A percentile compares a stretch with the other conserved stretches of the same genome.
phyloP scores from a whole-genome alignment of 2,797 vertebrate genomes.

The Iguana delicatissima region DNA sequence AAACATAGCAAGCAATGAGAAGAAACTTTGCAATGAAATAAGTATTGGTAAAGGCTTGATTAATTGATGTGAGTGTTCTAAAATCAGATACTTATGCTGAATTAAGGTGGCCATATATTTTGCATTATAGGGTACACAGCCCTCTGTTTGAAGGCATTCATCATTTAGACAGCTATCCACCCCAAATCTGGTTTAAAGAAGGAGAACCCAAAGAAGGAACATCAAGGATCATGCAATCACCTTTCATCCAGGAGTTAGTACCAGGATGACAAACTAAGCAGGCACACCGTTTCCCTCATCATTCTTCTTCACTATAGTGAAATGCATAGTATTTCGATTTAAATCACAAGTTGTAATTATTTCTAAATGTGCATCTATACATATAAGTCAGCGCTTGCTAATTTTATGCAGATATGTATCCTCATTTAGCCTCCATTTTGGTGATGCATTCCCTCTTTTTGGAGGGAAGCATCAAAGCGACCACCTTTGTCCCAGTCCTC shows the following conservation, averaged over 20 bases:
- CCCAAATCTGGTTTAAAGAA: not conserved
- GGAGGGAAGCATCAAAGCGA: too few relatives aligned
- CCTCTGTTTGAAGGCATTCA: not conserved
- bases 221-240: not conserved
- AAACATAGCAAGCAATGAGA: too few relatives aligned
- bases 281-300: not conserved
- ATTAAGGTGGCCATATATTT: not conserved
- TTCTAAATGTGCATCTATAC: not conserved
- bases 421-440: not conserved
- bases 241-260: not conserved
- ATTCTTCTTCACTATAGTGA: not conserved
- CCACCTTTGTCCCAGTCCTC: not conserved
- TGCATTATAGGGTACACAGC: not conserved
- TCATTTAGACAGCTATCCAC: not conserved
- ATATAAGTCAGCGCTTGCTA: too few relatives aligned
- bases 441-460: too few relatives aligned
- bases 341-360: too few relatives aligned
- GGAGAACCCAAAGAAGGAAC: not conserved
- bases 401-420: not conserved
- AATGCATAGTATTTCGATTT: not conserved
- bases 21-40: too few relatives aligned
- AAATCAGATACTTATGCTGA: not conserved
- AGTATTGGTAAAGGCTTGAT: not conserved
- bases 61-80: not conserved
- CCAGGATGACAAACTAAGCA: not conserved